Conservation (phyloP, 1,140 invertebrate genomes). For the Lepidurus arcticus region DNA sequence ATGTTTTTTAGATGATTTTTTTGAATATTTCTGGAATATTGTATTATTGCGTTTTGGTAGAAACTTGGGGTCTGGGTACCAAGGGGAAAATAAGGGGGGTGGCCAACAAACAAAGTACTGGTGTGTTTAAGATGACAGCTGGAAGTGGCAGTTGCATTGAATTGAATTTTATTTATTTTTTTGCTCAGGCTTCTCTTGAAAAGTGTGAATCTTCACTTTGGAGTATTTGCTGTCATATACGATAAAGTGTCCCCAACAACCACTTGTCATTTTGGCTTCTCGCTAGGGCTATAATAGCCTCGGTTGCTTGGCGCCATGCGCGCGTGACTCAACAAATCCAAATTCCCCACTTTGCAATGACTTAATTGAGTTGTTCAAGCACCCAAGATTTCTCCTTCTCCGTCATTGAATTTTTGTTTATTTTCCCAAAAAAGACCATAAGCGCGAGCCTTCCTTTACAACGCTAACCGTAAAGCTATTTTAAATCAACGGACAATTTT, state of each 20-base stretch:
- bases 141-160: background rate
- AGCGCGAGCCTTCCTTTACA: background rate
- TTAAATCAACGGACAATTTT: background rate
- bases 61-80: background rate
- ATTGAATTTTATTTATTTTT: background rate
- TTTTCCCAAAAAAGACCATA: background rate
- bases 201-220: background rate
- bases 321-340: conserved; percentile 14
- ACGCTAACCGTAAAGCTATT: background rate
- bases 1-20: too few relatives aligned
- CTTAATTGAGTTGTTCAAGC: conserved; percentile 10
- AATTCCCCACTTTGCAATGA: background rate
- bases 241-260: conserved; percentile 21
- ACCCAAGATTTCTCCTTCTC: background rate
- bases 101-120: too few relatives aligned
- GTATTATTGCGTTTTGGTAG: too few relatives aligned
- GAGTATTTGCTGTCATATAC: conserved; percentile 10
- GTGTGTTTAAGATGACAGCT: background rate
- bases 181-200: background rate
- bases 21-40: too few relatives aligned
- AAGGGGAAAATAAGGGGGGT: background rate
- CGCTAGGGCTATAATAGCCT: background rate
- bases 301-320: background rate
- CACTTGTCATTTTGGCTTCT: background rate
- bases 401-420: background rate